Base-by-base conservation (phyloP, 1,140 invertebrate genomes). In the Ladona fulva region DNA sequence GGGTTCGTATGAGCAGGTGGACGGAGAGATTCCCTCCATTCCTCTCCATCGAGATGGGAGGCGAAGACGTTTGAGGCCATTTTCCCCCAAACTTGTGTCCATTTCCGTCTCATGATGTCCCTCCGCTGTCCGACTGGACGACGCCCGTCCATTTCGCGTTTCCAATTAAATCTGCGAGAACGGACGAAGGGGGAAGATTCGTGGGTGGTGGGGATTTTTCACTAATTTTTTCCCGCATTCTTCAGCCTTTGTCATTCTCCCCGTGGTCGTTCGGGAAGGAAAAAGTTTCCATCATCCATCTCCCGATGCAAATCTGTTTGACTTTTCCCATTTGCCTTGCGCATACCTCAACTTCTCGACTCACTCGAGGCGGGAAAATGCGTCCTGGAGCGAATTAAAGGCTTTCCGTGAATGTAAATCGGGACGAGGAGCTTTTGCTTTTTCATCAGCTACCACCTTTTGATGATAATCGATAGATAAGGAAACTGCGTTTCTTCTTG, bases 241-340 rank as follows among this genome's bases (percentile, higher is more conserved):
- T 37, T 37, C 29, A 37, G 14, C 52, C 52, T 19, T 66, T 66
- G 52, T 66, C 52, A 66, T 66, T 66, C 1, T 66, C n/a, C n/a
- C 29, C 29, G 29, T n/a, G n/a, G n/a, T n/a, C n/a, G n/a, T n/a
- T n/a, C n/a, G 19, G 12, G 52, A 66, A 19, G 52, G 52, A 66
- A 66, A 66, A 66, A 66, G 52, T 66, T 66, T 66, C 52, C 52
- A 3, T 66, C 52, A 66, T 66, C 52, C 52, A 66, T 66, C 52
- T 66, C 52, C 52, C 52, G 52, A 66, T 66, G 52, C 52, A 66
- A 66, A 66, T 66, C 52, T 66, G 52, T 66, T 66, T 66, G 52
- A 66, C n/a, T 22, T 19, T 66, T 66, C 52, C n/a, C 52, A 66
- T 19, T 19, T 66, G n/a, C 29, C 29, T 37, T n/a, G n/a, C n/a